Evolutionary conservation across 2,113 vertebrate species (phyloP), one percentile per base, ranked within the genome.

Genomic region (Hassar affinis): DNA sequence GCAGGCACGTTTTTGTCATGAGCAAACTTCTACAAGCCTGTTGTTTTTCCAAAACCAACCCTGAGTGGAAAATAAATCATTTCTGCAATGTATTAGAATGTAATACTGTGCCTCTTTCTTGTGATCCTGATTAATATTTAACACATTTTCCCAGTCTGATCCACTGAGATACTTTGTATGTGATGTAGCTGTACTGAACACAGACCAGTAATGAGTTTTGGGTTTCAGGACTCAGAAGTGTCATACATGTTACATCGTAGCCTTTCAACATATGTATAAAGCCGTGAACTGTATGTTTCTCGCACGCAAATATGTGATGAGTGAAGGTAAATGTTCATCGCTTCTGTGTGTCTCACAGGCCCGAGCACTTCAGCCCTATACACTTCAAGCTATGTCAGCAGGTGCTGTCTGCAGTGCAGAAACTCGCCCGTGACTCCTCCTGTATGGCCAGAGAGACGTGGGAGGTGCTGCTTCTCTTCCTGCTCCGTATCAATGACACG

Each of bases 401-500:
- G 90, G 97, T 98, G 89, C 89, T 98, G 88, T 93, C 91, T 91
- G 94, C 97, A 59, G 96, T 97, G 84, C 96, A 96, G 92, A 96
- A 95, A 87, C 87, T 98, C 92, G 96, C 97, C 20, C 95, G 92
- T 0, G 96, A 97, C 51, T 95, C 96, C 0, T 92, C 91, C 80
- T 91, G 85, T 86, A 97, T 98, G 96, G 95, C 93, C 82, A 93
- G 95, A 92, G 96, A 98, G 91, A 98, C 97, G 59, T 98, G 97
- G 97, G 96, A 98, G 87, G 95, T 95, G 84, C 94, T 98, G 87
- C 91, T 98, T 1, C 92, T 98, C 66, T 98, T 98, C 92, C 93
- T 98, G 87, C 95, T 98, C 57, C 95, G 95, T 89, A 96, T 98
- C 92, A 97, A 97, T 87, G 96, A 97, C 86, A 93, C 92, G 38